Percentiles rank a stretch among this genome's conserved stretches.
phyloP scores from a whole-genome alignment of 2,888 invertebrate species.

The Herminia tarsipennalis region DNA sequence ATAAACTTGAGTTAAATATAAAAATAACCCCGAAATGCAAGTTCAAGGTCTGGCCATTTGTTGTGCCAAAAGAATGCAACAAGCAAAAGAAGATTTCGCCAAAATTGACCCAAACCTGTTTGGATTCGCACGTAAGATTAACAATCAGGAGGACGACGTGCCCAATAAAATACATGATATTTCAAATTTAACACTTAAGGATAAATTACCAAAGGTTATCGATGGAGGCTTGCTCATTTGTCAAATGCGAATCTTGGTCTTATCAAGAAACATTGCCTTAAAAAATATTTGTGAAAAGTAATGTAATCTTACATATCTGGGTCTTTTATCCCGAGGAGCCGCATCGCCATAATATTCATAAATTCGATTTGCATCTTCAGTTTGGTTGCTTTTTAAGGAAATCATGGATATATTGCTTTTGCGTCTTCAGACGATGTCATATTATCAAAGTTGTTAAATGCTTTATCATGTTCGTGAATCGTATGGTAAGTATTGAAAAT shows the following conservation, averaged over 20 bases:
- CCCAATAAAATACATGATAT: conserved; percentile 50
- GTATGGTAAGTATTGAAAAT: too few relatives aligned
- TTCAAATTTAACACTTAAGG: conserved; percentile 45
- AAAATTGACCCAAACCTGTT: conserved; percentile 39
- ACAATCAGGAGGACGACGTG: conserved; percentile 45
- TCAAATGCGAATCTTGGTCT: conserved; percentile 19
- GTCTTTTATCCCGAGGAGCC: too few relatives aligned
- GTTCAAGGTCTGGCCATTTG: conserved; percentile 41
- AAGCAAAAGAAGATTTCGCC: conserved; percentile 20
- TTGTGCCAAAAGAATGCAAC: conserved; percentile 27
- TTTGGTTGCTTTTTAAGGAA: too few relatives aligned
- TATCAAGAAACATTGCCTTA: conserved; percentile 26
- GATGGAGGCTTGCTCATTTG: conserved; percentile 17
- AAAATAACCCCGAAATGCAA: conserved; percentile 11
- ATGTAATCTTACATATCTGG: too few relatives aligned
- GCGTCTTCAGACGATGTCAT: too few relatives aligned
- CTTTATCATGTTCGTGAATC: too few relatives aligned
- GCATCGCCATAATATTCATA: too few relatives aligned
- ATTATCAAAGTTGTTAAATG: too few relatives aligned
- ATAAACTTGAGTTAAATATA: conserved; percentile 13
- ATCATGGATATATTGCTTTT: too few relatives aligned
- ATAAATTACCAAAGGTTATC: conserved; percentile 37
- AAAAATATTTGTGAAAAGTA: neutral
- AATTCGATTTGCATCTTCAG: too few relatives aligned
- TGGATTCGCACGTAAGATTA: conserved; percentile 39